These are phyloP conservation scores for Eretmochelys imbricata DNA, from an alignment of 2,113 vertebrate genomes.

Conservation along the genomic window DNA sequence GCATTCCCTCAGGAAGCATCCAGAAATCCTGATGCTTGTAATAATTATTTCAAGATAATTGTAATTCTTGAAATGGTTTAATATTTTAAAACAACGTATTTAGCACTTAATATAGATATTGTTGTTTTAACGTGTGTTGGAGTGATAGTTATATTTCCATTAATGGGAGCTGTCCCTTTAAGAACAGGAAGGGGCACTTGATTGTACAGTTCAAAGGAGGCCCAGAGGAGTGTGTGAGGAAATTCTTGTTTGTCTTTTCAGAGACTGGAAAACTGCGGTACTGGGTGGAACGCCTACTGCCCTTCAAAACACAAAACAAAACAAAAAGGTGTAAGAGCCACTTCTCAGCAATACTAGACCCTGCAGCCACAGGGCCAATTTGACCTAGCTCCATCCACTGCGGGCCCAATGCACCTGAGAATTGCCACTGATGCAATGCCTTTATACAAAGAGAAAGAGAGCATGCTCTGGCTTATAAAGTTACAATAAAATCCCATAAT, in stretches of 20 bases:
- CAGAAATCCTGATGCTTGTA: background rate
- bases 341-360: background rate
- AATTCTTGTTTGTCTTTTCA: background rate
- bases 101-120: background rate
- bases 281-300: background rate
- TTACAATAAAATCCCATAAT: slow-evolving; percentile 18
- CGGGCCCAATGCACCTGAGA: background rate
- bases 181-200: background rate
- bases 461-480: background rate
- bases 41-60: background rate
- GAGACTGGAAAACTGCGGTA: background rate
- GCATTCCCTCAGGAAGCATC: background rate
- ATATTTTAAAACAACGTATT: background rate
- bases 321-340: background rate
- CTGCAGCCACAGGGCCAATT: background rate
- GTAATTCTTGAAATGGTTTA: background rate
- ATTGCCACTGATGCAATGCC: slow-evolving; percentile 4
- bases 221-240: background rate
- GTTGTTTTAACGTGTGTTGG: background rate
- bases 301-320: background rate
- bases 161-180: background rate
- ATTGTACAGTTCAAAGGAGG: background rate
- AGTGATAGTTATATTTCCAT: background rate
- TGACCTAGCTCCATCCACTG: background rate
- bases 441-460: background rate